phyloP scores from a whole-genome alignment of 2,888 invertebrate species.

The Macrophya alboannulata region DNA sequence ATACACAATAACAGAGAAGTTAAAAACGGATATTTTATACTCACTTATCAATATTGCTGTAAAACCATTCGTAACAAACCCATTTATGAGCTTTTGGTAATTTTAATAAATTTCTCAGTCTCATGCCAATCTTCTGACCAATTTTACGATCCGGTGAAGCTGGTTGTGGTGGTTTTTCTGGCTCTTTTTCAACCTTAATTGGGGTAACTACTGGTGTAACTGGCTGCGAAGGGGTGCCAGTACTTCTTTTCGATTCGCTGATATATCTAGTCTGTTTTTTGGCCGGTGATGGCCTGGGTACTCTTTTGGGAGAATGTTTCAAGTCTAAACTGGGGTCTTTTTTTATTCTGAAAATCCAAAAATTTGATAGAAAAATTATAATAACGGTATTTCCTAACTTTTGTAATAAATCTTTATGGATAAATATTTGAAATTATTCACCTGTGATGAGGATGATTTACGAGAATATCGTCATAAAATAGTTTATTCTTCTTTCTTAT shows the following conservation, averaged over 20 bases:
- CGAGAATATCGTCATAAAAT: slow-evolving; percentile 94
- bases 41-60: slow-evolving; percentile 96
- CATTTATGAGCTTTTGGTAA: slow-evolving; percentile 99
- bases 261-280: slow-evolving; percentile 73
- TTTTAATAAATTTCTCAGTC: slow-evolving; percentile 95
- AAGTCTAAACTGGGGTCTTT: slow-evolving; percentile 74
- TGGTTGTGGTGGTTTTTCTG: slow-evolving; percentile 73
- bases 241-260: slow-evolving; percentile 52
- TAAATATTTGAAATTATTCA: slow-evolving; percentile 67
- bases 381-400: not conserved
- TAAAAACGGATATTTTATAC: slow-evolving; percentile 65
- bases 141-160: slow-evolving; percentile 90
- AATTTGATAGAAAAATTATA: slow-evolving; percentile 15
- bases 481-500: slow-evolving; percentile 94
- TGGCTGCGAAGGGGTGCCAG: slow-evolving; percentile 59
- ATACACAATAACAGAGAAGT: not conserved
- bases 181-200: slow-evolving; percentile 74
- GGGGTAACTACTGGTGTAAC: slow-evolving; percentile 73
- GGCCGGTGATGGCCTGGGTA: slow-evolving; percentile 83
- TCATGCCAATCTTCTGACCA: slow-evolving; percentile 94
- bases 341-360: slow-evolving; percentile 71
- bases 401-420: not conserved
- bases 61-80: slow-evolving; percentile 99
- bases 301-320: slow-evolving; percentile 85
- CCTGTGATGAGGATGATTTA: slow-evolving; percentile 90